phyloP scores from a whole-genome alignment of 2,113 vertebrate genomes.

The Chaenogobius annularis region DNA sequence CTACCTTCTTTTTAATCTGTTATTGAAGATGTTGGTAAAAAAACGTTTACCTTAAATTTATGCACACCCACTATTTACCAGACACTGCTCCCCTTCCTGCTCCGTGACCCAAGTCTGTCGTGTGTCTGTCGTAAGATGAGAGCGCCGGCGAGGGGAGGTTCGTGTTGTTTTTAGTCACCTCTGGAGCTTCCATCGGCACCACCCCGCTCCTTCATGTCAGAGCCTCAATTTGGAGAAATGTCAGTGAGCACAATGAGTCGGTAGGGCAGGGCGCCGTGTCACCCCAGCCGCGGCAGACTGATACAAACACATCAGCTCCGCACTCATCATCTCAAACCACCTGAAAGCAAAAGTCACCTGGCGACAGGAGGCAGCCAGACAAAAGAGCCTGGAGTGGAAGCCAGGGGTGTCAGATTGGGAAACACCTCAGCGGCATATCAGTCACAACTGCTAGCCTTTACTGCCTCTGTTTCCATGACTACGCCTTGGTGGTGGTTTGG shows the following conservation, averaged over 20 bases:
- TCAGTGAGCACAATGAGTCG: slow-evolving; percentile 59
- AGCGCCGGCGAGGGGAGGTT: neutral
- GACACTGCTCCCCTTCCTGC: neutral
- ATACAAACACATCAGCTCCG: slow-evolving; percentile 39
- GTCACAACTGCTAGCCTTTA: slow-evolving; percentile 60
- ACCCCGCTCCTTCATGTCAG: slow-evolving; percentile 46
- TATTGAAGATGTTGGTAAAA: too few relatives aligned
- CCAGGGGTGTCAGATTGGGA: slow-evolving; percentile 62
- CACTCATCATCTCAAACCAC: slow-evolving; percentile 51
- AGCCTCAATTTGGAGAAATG: slow-evolving; percentile 70
- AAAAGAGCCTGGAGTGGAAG: slow-evolving; percentile 31
- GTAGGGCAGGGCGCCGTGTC: slow-evolving; percentile 42
- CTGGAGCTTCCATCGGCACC: slow-evolving; percentile 39
- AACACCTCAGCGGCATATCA: slow-evolving; percentile 68
- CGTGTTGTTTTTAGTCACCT: slow-evolving; percentile 45
- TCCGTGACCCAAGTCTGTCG: neutral
- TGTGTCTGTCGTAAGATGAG: slow-evolving; percentile 1
- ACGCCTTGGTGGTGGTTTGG: slow-evolving; percentile 23
- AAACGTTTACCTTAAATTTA: neutral
- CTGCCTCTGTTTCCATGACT: slow-evolving; percentile 71
- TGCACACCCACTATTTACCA: neutral
- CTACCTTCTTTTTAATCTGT: too few relatives aligned
- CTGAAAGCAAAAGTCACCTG: slow-evolving; percentile 42
- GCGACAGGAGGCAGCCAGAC: slow-evolving; percentile 7
- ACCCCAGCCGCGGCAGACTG: slow-evolving; percentile 18